A percentile compares a stretch with the other conserved stretches of the same genome.
Conservation (phyloP, 2,888 invertebrate species). For the Linnaemya vulpina region DNA sequence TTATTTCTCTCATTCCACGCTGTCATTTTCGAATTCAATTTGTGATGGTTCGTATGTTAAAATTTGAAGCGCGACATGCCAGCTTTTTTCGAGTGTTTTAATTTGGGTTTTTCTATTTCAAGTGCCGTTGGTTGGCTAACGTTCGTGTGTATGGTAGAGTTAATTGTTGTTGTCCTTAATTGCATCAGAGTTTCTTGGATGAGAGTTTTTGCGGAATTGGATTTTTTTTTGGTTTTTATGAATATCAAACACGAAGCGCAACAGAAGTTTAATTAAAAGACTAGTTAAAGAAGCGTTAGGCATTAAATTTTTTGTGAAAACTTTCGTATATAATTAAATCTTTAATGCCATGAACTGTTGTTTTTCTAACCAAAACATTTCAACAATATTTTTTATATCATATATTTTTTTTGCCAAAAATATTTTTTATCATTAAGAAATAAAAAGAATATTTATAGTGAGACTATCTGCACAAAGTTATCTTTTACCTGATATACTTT, state of each 20-base stretch:
- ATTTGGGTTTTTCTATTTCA: slow-evolving; percentile 29
- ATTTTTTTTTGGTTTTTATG: not conserved
- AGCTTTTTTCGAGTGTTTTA: slow-evolving; percentile 38
- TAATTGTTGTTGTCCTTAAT: slow-evolving; percentile 25
- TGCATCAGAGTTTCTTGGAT: not conserved
- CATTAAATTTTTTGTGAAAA: too few relatives aligned
- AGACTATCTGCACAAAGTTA: too few relatives aligned
- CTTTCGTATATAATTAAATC: too few relatives aligned
- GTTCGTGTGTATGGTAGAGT: not conserved
- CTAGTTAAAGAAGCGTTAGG: too few relatives aligned
- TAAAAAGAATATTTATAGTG: too few relatives aligned
- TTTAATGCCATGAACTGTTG: too few relatives aligned
- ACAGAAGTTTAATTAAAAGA: not conserved
- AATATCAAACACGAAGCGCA: not conserved
- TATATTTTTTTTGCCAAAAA: too few relatives aligned
- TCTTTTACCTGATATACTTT: too few relatives aligned
- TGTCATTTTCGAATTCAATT: slow-evolving; percentile 54
- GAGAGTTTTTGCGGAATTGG: not conserved
- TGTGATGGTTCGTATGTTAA: slow-evolving; percentile 47
- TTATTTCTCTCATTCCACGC: not conserved
- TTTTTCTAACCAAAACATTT: too few relatives aligned
- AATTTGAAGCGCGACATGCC: slow-evolving; percentile 38
- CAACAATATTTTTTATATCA: too few relatives aligned
- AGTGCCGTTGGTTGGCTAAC: slow-evolving; percentile 16
- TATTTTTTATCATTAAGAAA: too few relatives aligned